Base-by-base conservation (phyloP, 53 echinoderm and acorn worm genomes). In the Holothuria scabra region DNA sequence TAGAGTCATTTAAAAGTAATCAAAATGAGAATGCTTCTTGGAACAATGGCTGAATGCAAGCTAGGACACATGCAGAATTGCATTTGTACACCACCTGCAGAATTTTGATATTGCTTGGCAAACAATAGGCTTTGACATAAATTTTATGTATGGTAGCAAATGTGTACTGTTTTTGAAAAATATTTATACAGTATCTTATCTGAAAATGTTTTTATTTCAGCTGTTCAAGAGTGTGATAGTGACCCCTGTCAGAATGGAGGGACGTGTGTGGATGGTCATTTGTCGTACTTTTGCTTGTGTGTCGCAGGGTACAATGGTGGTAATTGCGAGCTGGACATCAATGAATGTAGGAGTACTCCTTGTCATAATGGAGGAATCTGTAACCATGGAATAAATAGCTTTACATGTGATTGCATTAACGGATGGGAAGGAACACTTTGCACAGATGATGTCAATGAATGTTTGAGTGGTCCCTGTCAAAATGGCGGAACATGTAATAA, bases 281-380 rank as follows among this genome's bases (percentile, higher is more conserved):
- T 65, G 16, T 58, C 88, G 0, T 93, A 83, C 55, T 65, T 78
- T 13, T 93, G 93, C 59, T 58, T 84, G 67, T 93, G 93, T 57
- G 33, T 78, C 2, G 78, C 84, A 3, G 93, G 90, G 31, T 93
- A 88, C 32, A 56, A 29, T 23, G 78, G 78, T 56, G 56, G 32
- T 9, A 78, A 57, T 33, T 78, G 78, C 29, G 41, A 68, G 30
- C 60, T 76, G 76, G 88, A 88, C 64, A 76, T 81, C 60, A 62
- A 89, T 62, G 89, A 89, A 57, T 89, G 89, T 66, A 57, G 59
- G 48, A 89, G 85, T 63, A 57, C 25, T 1, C 90, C 90, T 4
- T 90, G 90, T 41, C 90, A 59, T 60, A 90, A 90, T 28, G 63
- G 63, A 3, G 90, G 85, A 12, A 44, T 74, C 74, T 90, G 90